Conservation (phyloP, 2,888 invertebrate species). For the Drosophila testacea region DNA sequence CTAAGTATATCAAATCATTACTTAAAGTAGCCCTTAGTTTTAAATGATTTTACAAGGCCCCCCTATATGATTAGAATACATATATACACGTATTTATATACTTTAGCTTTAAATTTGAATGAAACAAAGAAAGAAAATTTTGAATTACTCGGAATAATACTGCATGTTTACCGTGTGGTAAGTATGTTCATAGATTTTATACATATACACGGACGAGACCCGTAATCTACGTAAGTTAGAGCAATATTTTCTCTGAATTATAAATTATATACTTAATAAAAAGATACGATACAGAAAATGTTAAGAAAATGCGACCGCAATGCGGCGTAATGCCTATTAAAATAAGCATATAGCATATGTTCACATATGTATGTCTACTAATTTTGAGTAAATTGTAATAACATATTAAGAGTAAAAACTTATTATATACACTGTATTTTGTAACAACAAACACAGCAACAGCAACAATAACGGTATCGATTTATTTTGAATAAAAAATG, state of each 20-base stretch:
- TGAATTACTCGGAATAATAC: constrained; percentile 46
- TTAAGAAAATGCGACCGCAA: constrained; percentile 43
- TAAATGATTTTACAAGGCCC: constrained; percentile 59
- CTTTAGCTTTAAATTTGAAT: constrained; percentile 39
- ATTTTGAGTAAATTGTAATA: constrained; percentile 63
- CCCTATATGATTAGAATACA: constrained; percentile 51
- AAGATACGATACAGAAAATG: constrained; percentile 22
- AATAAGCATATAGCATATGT: constrained; percentile 63
- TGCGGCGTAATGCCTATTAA: constrained; percentile 73
- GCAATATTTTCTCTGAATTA: constrained; percentile 57
- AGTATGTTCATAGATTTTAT: constrained; percentile 57
- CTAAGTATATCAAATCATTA: constrained; percentile 65
- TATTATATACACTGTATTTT: constrained; percentile 65
- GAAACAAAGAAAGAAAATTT: constrained; percentile 40
- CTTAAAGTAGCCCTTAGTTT: constrained; percentile 75
- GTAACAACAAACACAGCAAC: constrained; percentile 46
- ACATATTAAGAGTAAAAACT: constrained; percentile 61
- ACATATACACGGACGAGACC: constrained; percentile 21
- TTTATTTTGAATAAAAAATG: constrained; percentile 82
- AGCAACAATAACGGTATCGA: constrained; percentile 66
- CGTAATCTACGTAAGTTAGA: constrained; percentile 54
- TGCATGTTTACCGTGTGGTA: constrained; percentile 28
- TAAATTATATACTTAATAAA: constrained; percentile 39
- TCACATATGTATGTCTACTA: constrained; percentile 58
- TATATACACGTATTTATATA: constrained; percentile 44